Conservation (phyloP, 30 jellyfish, hydroid and myxozoan genomes). For the Kudoa iwatai region DNA sequence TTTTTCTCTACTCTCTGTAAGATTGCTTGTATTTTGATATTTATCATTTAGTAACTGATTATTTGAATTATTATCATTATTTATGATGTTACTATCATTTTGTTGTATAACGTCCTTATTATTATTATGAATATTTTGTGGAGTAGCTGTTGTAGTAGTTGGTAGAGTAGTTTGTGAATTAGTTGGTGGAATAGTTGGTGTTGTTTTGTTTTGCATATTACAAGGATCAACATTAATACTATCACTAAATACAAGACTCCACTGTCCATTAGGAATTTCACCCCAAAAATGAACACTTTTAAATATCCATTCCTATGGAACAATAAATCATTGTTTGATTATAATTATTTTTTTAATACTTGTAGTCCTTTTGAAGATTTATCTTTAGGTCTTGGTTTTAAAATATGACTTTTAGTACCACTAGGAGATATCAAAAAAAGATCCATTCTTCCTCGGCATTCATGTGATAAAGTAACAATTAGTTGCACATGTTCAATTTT, state of each 20-base stretch:
- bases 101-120: too few species aligned
- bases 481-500: constrained; percentile 70
- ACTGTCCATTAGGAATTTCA: constrained; percentile 64
- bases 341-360: constrained; percentile 4
- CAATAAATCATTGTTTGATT: background rate
- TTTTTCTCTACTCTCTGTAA: too few species aligned
- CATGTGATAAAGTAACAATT: constrained; percentile 32
- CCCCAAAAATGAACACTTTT: constrained; percentile 99
- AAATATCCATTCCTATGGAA: constrained; percentile 80
- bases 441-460: constrained; percentile 61
- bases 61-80: too few species aligned
- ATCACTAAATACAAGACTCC: constrained; percentile 88
- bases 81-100: too few species aligned
- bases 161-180: too few species aligned
- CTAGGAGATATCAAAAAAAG: constrained; percentile 63
- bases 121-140: too few species aligned
- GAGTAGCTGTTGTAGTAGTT: too few species aligned
- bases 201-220: too few species aligned
- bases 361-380: constrained; percentile 43
- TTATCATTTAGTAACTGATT: too few species aligned
- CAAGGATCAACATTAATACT: constrained; percentile 10
- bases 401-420: constrained; percentile 60
- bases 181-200: too few species aligned
- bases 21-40: too few species aligned
- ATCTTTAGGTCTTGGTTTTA: constrained; percentile 70